Evolutionary conservation across 2,888 invertebrate species (phyloP), one percentile per base, ranked within the genome.

Genomic region (Dimorphilus gyrociliatus): DNA sequence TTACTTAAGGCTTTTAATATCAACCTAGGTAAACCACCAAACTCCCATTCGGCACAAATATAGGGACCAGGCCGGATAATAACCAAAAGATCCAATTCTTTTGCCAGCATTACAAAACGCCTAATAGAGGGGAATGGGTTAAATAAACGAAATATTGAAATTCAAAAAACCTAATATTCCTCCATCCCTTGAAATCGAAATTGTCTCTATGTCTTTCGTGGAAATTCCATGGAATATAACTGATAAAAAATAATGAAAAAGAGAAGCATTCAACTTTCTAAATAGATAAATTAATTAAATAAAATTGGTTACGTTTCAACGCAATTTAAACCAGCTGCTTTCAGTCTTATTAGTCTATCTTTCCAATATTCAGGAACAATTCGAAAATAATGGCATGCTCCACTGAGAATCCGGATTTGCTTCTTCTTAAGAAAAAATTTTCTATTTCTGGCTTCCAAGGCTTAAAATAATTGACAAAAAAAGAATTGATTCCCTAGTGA

Each of bases 1-100:
- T n/a, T n/a, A n/a, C n/a, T n/a, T n/a, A n/a, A n/a, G n/a, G n/a
- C n/a, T n/a, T n/a, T n/a, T n/a, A n/a, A n/a, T n/a, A n/a, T n/a
- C n/a, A 38, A 60, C 60, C 54, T 54, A 4, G 60, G 60, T 29
- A 60, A 29, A 5, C 61, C 61, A 18, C 61, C 60, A 33, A 55
- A 53, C 29, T 60, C 60, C 56, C 58, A 59, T 34, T 60, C 59
- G 1, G 57, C 48, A 37, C 59, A 60, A 28, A 60, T 60, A 37
- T 52, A 60, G 1, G 59, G 59, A 1, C 59, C 60, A 2, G 60
- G 59, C 19, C 59, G 39, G 16, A 60, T 35, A 12, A 60, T 51
- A 1, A 60, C 59, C 35, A 51, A 51, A 17, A 60, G 37, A 1
- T 53, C 58, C 3, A 54, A 27, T 10, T 48, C 36, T 7, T 49